phyloP scores from a whole-genome alignment of 2,888 invertebrate genomes.

The Agriopis aurantiaria region DNA sequence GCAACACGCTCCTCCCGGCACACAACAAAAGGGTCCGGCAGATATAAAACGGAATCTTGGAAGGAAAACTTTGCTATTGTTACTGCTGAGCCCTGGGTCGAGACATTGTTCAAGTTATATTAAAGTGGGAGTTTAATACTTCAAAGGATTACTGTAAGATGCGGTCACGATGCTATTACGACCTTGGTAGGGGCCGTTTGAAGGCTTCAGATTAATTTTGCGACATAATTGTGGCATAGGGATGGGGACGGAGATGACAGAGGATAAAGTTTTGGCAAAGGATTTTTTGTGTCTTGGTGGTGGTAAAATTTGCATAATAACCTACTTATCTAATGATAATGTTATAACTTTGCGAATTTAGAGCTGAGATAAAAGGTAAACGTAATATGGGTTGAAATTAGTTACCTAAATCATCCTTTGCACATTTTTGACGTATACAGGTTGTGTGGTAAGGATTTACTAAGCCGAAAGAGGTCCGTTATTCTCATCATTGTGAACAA shows the following conservation, averaged over 20 bases:
- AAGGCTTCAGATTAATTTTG: slow-evolving; percentile 63
- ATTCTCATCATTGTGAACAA: too few relatives aligned
- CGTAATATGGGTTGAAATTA: too few relatives aligned
- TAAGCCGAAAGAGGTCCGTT: too few relatives aligned
- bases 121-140: slow-evolving; percentile 80
- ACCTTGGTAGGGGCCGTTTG: slow-evolving; percentile 55
- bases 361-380: neutral
- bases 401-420: too few relatives aligned
- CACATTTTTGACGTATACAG: too few relatives aligned
- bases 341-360: neutral
- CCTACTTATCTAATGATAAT: neutral
- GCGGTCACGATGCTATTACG: slow-evolving; percentile 69
- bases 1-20: slow-evolving; percentile 55
- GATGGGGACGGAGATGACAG: slow-evolving; percentile 25
- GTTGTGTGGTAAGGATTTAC: too few relatives aligned
- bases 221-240: slow-evolving; percentile 49
- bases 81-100: slow-evolving; percentile 72
- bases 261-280: slow-evolving; percentile 28
- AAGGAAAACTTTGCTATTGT: slow-evolving; percentile 81
- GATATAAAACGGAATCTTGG: slow-evolving; percentile 78
- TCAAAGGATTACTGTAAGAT: slow-evolving; percentile 78
- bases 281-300: slow-evolving; percentile 27
- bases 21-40: slow-evolving; percentile 69
- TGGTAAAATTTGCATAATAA: neutral
- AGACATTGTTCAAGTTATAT: slow-evolving; percentile 82